These are phyloP conservation scores for Propithecus coquereli DNA, from an alignment of 2,113 vertebrate genomes.

Conservation along the genomic window DNA sequence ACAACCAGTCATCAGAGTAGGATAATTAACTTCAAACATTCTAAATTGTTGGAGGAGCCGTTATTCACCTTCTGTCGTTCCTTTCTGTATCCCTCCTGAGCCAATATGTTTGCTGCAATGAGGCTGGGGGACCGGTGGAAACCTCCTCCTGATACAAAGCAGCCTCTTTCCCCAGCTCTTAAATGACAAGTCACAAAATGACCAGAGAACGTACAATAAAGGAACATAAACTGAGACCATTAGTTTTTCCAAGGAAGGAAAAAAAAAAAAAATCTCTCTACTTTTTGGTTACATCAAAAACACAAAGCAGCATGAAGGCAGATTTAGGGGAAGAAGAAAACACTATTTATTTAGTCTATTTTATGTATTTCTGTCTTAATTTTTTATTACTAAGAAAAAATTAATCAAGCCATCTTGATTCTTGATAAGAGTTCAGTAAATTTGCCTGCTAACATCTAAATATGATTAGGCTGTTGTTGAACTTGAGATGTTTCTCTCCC, in stretches of 20 bases:
- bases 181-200: conserved; percentile 65
- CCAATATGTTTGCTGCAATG: conserved; percentile 27
- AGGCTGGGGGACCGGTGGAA: neutral
- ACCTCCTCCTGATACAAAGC: conserved; percentile 46
- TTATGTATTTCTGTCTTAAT: neutral
- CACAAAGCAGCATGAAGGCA: neutral
- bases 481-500: neutral
- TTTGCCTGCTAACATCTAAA: neutral
- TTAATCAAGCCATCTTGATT: neutral
- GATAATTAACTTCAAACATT: conserved; percentile 81
- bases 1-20: conserved; percentile 80
- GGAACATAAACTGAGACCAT: conserved; percentile 53
- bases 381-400: neutral
- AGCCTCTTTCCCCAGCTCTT: conserved; percentile 50
- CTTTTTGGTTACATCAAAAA: conserved; percentile 36
- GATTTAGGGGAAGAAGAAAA: neutral
- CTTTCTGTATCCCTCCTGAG: conserved; percentile 40
- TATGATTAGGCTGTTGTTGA: conserved; percentile 21
- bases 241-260: conserved; percentile 55
- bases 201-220: conserved; percentile 54
- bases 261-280: neutral
- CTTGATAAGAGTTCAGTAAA: neutral
- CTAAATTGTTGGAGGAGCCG: conserved; percentile 77
- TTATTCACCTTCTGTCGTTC: conserved; percentile 77
- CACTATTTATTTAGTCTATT: neutral